phyloP scores from a whole-genome alignment of 2,888 invertebrate genomes.

The Galerucella nymphaeae region DNA sequence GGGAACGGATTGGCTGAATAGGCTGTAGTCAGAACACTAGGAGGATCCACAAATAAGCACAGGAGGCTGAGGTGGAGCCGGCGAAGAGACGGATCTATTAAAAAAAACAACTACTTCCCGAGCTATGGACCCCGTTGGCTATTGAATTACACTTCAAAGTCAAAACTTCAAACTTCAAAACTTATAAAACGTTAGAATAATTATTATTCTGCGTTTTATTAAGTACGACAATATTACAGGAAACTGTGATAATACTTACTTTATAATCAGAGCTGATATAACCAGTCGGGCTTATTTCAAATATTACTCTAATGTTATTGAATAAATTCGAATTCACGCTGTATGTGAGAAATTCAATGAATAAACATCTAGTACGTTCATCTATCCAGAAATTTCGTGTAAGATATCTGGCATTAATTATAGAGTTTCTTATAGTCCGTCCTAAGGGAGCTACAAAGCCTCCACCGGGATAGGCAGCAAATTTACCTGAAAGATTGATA shows the following conservation, averaged over 20 bases:
- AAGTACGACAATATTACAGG: too few relatives aligned
- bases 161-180: too few relatives aligned
- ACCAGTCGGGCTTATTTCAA: constrained; percentile 55
- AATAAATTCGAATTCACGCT: constrained; percentile 56
- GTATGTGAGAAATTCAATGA: constrained; percentile 55
- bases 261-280: constrained; percentile 43
- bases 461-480: constrained; percentile 53
- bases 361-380: constrained; percentile 49
- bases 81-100: too few relatives aligned
- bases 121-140: too few relatives aligned
- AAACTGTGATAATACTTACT: constrained; percentile 37
- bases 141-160: too few relatives aligned
- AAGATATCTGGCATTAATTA: constrained; percentile 52
- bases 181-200: too few relatives aligned
- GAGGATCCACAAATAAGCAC: too few relatives aligned
- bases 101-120: too few relatives aligned
- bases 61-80: too few relatives aligned
- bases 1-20: too few relatives aligned
- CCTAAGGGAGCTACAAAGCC: constrained; percentile 56
- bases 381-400: constrained; percentile 54
- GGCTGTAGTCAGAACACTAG: too few relatives aligned
- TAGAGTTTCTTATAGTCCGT: constrained; percentile 53
- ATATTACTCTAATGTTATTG: constrained; percentile 49
- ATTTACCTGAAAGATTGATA: constrained; percentile 45
- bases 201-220: too few relatives aligned